Percentiles rank a stretch among this genome's conserved stretches.
These are phyloP conservation scores for Myzus persicae DNA, from an alignment of 1,140 invertebrate species.

Conservation along the genomic window DNA sequence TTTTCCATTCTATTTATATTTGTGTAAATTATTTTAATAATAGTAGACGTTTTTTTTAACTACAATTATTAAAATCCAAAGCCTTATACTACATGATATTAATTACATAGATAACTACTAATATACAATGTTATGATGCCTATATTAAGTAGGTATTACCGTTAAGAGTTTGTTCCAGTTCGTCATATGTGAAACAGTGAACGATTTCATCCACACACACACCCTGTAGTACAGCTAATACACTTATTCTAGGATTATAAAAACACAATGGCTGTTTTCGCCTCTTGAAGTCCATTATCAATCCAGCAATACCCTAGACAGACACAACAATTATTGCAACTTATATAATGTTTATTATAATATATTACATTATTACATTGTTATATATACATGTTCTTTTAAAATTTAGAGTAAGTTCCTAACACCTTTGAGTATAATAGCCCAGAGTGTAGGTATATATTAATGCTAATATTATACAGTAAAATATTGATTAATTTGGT, in stretches of 20 bases:
- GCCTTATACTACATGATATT: neutral
- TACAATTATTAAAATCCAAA: neutral
- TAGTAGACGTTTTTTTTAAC: neutral
- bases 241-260: constrained; percentile 69
- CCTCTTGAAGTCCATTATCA: constrained; percentile 75
- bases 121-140: neutral
- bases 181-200: constrained; percentile 67
- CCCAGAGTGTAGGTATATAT: no score
- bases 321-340: neutral
- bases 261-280: constrained; percentile 74
- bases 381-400: no score
- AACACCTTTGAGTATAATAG: no score
- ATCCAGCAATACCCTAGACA: constrained; percentile 73
- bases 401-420: no score
- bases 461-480: no score
- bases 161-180: constrained; percentile 50
- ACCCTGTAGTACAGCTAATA: constrained; percentile 69
- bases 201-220: constrained; percentile 66
- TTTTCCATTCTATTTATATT: neutral
- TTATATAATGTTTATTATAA: no score
- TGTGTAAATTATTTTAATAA: neutral
- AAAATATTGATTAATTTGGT: no score
- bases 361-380: no score
- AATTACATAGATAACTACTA: neutral
- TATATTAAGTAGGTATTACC: neutral